These are phyloP conservation scores for Natator depressus DNA, from an alignment of 2,113 vertebrate genomes.

Conservation along the genomic window DNA sequence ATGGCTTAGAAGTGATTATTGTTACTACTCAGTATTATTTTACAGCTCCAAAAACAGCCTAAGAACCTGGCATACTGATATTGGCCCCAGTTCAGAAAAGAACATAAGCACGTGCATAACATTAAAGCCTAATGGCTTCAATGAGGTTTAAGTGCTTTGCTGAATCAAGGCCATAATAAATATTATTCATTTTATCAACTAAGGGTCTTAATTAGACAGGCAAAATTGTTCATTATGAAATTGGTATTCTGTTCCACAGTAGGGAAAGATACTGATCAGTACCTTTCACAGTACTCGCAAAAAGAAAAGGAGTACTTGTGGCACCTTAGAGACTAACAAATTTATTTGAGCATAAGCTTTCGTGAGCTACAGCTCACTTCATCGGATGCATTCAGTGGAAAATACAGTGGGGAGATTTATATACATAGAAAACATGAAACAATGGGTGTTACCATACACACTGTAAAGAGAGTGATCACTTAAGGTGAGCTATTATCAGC, in stretches of 20 bases:
- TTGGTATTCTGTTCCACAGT: not conserved
- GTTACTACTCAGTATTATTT: not conserved
- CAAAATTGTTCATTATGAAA: not conserved
- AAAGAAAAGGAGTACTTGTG: too few species aligned
- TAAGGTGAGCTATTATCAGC: too few species aligned
- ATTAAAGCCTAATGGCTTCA: not conserved
- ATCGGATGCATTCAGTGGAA: too few species aligned
- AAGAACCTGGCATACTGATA: not conserved
- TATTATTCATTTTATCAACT: not conserved
- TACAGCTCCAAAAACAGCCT: not conserved
- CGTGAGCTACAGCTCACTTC: too few species aligned
- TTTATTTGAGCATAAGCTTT: too few species aligned
- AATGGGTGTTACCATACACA: too few species aligned
- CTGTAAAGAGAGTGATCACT: too few species aligned
- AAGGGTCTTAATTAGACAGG: not conserved
- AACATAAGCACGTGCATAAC: not conserved
- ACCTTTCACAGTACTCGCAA: not conserved
- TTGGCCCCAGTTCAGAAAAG: not conserved
- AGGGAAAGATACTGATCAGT: not conserved
- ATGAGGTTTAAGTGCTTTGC: not conserved
- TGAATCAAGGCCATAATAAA: not conserved
- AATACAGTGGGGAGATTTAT: too few species aligned
- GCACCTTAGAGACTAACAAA: too few species aligned
- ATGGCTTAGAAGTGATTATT: not conserved
- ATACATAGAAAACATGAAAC: too few species aligned